Conservation (phyloP, 2,113 vertebrate species). For the Scalopus aquaticus region DNA sequence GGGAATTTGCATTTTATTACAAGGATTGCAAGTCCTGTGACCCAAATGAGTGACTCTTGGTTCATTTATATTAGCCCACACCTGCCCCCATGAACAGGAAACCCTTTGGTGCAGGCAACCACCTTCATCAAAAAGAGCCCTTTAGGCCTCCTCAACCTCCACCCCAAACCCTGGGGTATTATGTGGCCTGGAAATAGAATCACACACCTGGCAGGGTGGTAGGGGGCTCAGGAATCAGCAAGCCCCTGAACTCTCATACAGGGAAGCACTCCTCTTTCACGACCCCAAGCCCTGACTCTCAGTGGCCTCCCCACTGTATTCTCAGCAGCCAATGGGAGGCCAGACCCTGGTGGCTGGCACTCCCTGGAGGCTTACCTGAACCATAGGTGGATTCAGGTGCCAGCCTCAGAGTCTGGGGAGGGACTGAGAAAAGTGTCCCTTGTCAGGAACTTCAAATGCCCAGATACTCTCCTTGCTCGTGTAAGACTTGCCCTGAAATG, state of each 20-base stretch:
- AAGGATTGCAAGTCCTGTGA: too few relatives aligned
- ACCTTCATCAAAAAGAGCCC: not conserved
- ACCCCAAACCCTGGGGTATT: not conserved
- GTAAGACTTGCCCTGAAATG: too few relatives aligned
- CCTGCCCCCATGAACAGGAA: too few relatives aligned
- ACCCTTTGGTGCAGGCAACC: not conserved
- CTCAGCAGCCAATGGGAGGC: not conserved
- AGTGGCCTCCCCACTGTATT: not conserved
- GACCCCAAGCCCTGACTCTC: not conserved
- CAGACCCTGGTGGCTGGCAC: not conserved
- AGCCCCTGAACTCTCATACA: not conserved
- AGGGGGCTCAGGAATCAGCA: not conserved
- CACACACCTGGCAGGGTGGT: fast-evolving
- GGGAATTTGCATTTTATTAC: not conserved
- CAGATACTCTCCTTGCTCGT: not conserved
- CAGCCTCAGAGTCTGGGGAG: not conserved
- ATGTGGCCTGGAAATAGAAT: not conserved
- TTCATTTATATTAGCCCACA: too few relatives aligned
- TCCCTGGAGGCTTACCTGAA: too few relatives aligned
- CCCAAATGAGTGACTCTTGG: not conserved
- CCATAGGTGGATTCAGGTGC: too few relatives aligned
- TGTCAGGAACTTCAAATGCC: not conserved
- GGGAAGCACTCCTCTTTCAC: not conserved
- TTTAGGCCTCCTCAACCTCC: too few relatives aligned
- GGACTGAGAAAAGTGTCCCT: not conserved